Evolutionary conservation across 1,140 invertebrate genomes (phyloP).

Genomic region (Pogonomyrmex californicus): DNA sequence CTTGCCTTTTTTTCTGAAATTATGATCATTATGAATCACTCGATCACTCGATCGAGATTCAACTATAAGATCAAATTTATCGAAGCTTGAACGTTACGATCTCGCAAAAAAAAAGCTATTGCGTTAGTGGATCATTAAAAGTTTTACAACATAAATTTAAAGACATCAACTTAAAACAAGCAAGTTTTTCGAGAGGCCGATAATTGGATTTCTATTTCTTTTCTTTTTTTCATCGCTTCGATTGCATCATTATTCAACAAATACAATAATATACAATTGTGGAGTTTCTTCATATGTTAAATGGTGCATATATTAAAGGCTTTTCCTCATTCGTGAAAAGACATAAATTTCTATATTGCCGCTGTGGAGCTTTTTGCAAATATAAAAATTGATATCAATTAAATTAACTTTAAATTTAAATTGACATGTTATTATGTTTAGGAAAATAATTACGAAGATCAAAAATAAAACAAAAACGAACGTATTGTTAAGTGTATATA

Average conservation of each 20-base stretch:
- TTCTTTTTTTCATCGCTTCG: slow-evolving; percentile 37
- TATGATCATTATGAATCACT: background rate
- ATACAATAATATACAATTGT: slow-evolving; percentile 6
- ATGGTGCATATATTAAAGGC: background rate
- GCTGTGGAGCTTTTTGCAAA: background rate
- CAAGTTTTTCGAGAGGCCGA: slow-evolving; percentile 65
- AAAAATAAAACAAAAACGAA: background rate
- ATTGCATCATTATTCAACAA: slow-evolving; percentile 30
- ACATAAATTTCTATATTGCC: too few relatives aligned
- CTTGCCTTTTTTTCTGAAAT: background rate
- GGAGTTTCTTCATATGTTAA: background rate
- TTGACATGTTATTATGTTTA: background rate
- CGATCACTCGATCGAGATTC: background rate
- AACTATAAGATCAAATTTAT: slow-evolving; percentile 20
- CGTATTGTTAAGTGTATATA: too few relatives aligned
- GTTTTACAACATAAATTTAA: slow-evolving; percentile 72
- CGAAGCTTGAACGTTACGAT: slow-evolving; percentile 15
- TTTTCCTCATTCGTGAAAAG: background rate
- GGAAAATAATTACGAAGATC: background rate
- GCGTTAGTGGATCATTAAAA: slow-evolving; percentile 70
- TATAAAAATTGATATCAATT: background rate
- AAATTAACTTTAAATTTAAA: background rate
- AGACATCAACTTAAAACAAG: background rate
- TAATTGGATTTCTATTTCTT: slow-evolving; percentile 67
- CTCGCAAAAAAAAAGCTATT: slow-evolving; percentile 47